These are phyloP conservation scores for Tetraneura akinire DNA, from an alignment of 1,140 invertebrate species.

Conservation along the genomic window DNA sequence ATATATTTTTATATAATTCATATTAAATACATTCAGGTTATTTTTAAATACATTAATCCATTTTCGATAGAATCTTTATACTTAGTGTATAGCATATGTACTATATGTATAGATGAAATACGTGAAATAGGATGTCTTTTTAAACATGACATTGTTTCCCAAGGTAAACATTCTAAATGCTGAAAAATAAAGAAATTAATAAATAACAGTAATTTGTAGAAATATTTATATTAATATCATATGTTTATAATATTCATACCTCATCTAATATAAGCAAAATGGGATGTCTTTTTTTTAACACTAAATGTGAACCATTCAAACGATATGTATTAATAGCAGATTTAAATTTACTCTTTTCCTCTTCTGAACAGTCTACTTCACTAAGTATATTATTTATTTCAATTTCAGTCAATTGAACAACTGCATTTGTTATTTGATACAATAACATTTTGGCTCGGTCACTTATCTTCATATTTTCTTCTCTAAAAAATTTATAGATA, in stretches of 20 bases:
- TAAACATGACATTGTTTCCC: conserved; percentile 71
- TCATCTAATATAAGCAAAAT: conserved; percentile 70
- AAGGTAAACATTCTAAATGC: conserved; percentile 73
- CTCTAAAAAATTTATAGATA: conserved; percentile 36
- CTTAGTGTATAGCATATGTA: conserved; percentile 67
- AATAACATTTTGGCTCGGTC: conserved; percentile 54
- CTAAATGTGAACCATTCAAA: conserved; percentile 59
- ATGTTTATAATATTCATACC: conserved; percentile 58
- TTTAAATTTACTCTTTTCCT: conserved; percentile 60
- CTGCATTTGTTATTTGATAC: conserved; percentile 60
- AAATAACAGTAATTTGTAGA: neutral
- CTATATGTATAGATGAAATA: conserved; percentile 73
- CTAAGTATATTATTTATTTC: conserved; percentile 61
- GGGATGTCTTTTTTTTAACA: conserved; percentile 62
- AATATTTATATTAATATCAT: neutral
- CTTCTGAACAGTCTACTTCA: conserved; percentile 59
- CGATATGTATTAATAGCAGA: conserved; percentile 58
- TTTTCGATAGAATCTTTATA: conserved; percentile 64
- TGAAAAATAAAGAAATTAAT: conserved; percentile 56
- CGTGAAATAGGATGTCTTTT: conserved; percentile 68
- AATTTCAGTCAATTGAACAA: conserved; percentile 57
- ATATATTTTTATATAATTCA: neutral
- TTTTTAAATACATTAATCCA: conserved; percentile 60
- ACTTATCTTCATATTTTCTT: conserved; percentile 52
- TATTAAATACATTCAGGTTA: neutral